Evolutionary conservation across 1,140 invertebrate genomes (phyloP).

Genomic region (Zaprionus capensis): DNA sequence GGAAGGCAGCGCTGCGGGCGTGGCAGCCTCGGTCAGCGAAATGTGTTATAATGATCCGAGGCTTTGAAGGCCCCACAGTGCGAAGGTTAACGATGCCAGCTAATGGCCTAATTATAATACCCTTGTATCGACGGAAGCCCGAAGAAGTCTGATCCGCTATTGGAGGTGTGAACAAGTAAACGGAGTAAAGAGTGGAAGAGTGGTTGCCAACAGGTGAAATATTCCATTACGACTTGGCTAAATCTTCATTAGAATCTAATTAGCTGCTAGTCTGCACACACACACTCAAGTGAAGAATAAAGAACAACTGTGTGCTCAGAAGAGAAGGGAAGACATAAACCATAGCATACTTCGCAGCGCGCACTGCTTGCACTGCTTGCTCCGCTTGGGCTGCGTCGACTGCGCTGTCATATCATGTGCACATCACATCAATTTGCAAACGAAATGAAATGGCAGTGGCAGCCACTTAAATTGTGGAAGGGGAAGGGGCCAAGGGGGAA

Average conservation of each 20-base stretch:
- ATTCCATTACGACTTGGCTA: constrained; percentile 16
- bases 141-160: background rate
- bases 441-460: constrained; percentile 61
- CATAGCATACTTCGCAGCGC: constrained; percentile 38
- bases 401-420: constrained; percentile 61
- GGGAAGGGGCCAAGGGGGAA: background rate
- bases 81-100: constrained; percentile 18
- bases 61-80: background rate
- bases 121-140: constrained; percentile 17
- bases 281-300: constrained; percentile 15
- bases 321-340: constrained; percentile 7
- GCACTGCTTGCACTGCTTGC: background rate
- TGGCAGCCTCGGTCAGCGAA: constrained; percentile 41
- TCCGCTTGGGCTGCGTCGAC: background rate
- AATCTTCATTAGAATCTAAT: constrained; percentile 61
- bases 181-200: background rate
- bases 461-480: constrained; percentile 55
- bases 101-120: constrained; percentile 40
- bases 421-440: constrained; percentile 66
- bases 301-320: background rate
- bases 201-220: constrained; percentile 18
- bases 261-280: constrained; percentile 29
- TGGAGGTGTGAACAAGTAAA: background rate
- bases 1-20: constrained; percentile 6
- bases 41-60: constrained; percentile 54